phyloP scores from a whole-genome alignment of 2,113 vertebrate genomes.

The Geococcyx californianus region DNA sequence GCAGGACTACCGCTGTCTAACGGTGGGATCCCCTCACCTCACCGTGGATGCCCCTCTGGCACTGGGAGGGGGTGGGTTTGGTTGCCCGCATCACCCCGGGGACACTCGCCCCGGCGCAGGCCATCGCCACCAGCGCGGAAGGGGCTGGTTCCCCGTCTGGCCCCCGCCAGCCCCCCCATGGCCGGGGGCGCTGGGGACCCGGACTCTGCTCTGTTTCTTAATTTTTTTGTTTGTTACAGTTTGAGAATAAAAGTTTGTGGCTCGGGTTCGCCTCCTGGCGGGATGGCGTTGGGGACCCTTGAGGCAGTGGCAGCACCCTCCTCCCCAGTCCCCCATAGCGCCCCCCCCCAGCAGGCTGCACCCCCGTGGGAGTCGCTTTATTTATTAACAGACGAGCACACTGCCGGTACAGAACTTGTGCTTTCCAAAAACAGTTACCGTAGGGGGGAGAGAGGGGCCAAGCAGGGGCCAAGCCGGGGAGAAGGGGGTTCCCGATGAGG shows the following conservation, averaged over 20 bases:
- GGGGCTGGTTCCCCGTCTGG: slow-evolving; percentile 68
- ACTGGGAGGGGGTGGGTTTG: background rate
- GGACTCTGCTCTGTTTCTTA: slow-evolving; percentile 75
- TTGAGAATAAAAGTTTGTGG: slow-evolving; percentile 85
- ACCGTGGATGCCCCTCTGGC: background rate
- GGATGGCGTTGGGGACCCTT: background rate
- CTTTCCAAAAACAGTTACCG: slow-evolving; percentile 81
- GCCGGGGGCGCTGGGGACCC: slow-evolving; percentile 41
- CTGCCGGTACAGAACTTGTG: slow-evolving; percentile 86
- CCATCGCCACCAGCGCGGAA: slow-evolving; percentile 29
- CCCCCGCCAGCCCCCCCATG: slow-evolving; percentile 23
- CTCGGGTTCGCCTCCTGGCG: slow-evolving; percentile 35
- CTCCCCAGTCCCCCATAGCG: too few relatives aligned
- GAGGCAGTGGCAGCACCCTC: background rate
- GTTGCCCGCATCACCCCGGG: background rate
- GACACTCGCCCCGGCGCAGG: background rate
- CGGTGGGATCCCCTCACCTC: background rate
- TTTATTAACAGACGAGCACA: slow-evolving; percentile 89
- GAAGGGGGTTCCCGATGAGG: background rate
- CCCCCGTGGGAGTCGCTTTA: slow-evolving; percentile 72
- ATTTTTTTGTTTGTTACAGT: slow-evolving; percentile 80
- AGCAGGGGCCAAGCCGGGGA: background rate
- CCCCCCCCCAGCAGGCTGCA: slow-evolving; percentile 8
- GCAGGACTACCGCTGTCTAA: slow-evolving; percentile 93
- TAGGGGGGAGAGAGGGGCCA: slow-evolving; percentile 62